Percentiles rank a stretch among this genome's conserved stretches.
phyloP scores from a whole-genome alignment of 2,888 invertebrate species.

The Dione vanillae region DNA sequence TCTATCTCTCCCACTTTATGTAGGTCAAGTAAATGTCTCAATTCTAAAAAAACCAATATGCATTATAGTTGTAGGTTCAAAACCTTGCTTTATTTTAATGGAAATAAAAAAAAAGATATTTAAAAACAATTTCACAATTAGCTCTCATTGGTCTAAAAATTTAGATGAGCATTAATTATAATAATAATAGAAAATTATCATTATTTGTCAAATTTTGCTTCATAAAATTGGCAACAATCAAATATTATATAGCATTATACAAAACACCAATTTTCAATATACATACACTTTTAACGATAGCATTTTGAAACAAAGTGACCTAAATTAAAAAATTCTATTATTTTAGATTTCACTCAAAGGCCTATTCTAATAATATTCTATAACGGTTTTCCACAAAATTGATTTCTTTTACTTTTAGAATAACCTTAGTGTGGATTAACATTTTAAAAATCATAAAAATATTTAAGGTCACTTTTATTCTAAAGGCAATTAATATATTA shows the following conservation, averaged over 20 bases:
- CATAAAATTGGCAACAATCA: constrained; percentile 73
- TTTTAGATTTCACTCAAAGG: neutral
- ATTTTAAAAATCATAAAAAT: too few species aligned
- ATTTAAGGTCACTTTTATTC: too few species aligned
- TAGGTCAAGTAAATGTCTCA: too few species aligned
- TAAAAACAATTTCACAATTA: neutral
- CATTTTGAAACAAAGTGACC: constrained; percentile 27
- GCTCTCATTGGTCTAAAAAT: constrained; percentile 6
- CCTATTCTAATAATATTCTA: too few species aligned
- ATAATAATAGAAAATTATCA: constrained; percentile 44
- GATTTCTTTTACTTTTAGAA: too few species aligned
- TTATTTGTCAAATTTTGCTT: constrained; percentile 49
- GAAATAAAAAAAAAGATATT: neutral
- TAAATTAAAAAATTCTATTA: neutral
- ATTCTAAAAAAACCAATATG: too few species aligned
- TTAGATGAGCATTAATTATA: constrained; percentile 54
- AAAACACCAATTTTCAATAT: constrained; percentile 48
- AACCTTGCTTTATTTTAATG: too few species aligned
- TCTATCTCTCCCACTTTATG: too few species aligned
- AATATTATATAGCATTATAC: constrained; percentile 61
- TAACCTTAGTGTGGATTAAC: too few species aligned
- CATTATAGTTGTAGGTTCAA: too few species aligned
- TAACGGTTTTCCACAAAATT: too few species aligned
- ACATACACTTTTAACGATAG: constrained; percentile 40
- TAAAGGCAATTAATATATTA: too few species aligned